phyloP scores from a whole-genome alignment of 92 coral and sea anemone species.

The Bergia sp. region DNA sequence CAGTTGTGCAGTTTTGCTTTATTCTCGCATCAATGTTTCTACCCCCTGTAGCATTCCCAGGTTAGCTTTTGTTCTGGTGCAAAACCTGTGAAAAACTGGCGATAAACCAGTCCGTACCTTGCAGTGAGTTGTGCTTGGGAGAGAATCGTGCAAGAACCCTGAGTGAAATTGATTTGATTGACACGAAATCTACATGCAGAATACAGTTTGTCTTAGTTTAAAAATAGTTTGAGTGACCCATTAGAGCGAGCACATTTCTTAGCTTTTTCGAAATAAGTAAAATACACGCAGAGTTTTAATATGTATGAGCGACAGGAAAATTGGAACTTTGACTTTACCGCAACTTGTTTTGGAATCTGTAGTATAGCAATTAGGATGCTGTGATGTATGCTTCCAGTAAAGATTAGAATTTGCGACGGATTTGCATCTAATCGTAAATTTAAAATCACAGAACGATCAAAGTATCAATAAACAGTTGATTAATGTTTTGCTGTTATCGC shows the following conservation, averaged over 20 bases:
- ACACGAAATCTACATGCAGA: neutral
- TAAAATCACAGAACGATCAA: neutral
- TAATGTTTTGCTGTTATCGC: neutral
- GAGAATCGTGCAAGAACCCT: neutral
- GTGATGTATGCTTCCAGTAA: neutral
- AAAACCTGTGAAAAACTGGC: slow-evolving; percentile 9
- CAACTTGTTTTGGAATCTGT: neutral
- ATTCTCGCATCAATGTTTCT: neutral
- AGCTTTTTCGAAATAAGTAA: neutral
- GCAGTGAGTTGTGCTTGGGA: neutral
- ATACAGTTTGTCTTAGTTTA: neutral
- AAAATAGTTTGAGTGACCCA: slow-evolving; percentile 24
- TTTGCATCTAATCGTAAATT: slow-evolving; percentile 16
- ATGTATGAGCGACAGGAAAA: neutral
- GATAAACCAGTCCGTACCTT: neutral
- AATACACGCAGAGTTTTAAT: neutral
- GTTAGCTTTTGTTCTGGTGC: slow-evolving; percentile 31
- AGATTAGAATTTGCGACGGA: neutral
- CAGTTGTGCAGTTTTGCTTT: slow-evolving; percentile 42
- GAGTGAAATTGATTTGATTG: neutral
- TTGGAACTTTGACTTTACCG: neutral
- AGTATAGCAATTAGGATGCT: neutral
- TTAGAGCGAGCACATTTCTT: slow-evolving; percentile 28
- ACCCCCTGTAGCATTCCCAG: slow-evolving; percentile 23
- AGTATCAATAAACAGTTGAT: neutral